Base-by-base conservation (phyloP, 2,888 invertebrate genomes). In the Psylliodes chrysocephalus region DNA sequence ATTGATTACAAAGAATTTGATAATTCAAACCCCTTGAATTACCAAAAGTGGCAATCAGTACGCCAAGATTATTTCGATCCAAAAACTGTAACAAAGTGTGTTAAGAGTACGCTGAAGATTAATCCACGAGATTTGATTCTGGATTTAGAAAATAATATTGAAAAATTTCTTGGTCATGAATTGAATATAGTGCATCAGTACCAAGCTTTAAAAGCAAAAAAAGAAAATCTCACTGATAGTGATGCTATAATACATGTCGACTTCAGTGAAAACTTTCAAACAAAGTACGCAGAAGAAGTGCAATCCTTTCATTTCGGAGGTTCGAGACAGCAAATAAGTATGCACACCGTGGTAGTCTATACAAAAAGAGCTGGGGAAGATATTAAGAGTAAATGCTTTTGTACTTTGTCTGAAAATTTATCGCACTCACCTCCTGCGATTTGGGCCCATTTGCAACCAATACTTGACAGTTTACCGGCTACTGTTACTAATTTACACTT, bases 281-380 rank as follows among this genome's bases (percentile, higher is more conserved):
- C 62, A 10, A 71, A 72, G 52, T 70, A 66, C 46, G 19, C 60
- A 7, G 51, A 68, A 63, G 71, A 71, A 42, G 60, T 70, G 5
- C 69, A 72, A 30, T 38, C 68, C 0, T 69, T 67, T 14, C 72
- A 72, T 67, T 71, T 70, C 28, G 64, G 71, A 12, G 72, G 71
- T 0, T 72, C 71, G n/a, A 35, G 66, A 4, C 28, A 18, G 17
- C 71, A 71, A 44, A 49, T 71, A 19, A 56, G 61, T 35, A 18
- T 64, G 30, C 49, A 49, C 49, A 49, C 47, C 5, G 33, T 53
- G 8, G 53, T 53, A 15, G 10, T 8, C 8, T 54, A 60, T 19
- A 15, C 19, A 10, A 51, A 59, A 1, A 8, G 18, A 33, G 17
- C 28, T 49, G 22, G 6, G n/a, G 38, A n/a, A 42, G 55, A 55